Conservation (phyloP, 2,113 vertebrate genomes). For the Ammodytes marinus region DNA sequence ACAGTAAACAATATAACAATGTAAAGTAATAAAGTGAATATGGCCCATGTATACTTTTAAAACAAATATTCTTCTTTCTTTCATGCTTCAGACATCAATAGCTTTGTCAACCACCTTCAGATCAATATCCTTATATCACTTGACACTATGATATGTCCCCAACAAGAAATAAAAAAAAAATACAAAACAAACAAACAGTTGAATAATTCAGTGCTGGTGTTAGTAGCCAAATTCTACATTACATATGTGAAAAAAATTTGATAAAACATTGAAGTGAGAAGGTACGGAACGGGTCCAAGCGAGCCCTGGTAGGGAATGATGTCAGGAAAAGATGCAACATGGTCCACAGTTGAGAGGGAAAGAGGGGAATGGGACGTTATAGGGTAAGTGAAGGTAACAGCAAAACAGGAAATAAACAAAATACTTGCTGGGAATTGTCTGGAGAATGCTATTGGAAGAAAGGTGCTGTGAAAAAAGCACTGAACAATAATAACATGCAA, state of each 20-base stretch:
- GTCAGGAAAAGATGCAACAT: constrained; percentile 36
- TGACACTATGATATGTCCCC: background rate
- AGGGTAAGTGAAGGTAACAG: constrained; percentile 26
- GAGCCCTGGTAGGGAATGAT: constrained; percentile 26
- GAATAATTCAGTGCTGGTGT: constrained; percentile 47
- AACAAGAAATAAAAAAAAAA: background rate
- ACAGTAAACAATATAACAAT: background rate
- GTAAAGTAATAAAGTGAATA: background rate
- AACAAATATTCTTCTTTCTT: background rate
- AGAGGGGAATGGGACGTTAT: background rate
- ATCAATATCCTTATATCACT: background rate
- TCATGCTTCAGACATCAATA: background rate
- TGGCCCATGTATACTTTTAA: background rate
- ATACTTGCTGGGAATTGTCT: background rate
- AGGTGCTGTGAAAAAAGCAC: constrained; percentile 7
- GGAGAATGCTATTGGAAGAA: background rate
- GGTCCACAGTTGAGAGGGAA: constrained; percentile 28
- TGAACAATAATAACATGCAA: constrained; percentile 14
- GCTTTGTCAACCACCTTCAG: background rate
- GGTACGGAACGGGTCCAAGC: constrained; percentile 16
- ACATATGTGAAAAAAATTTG: constrained; percentile 26
- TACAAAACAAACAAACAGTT: background rate
- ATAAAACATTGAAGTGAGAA: constrained; percentile 29
- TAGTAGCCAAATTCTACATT: constrained; percentile 28
- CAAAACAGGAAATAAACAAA: background rate